Evolutionary conservation across 2,113 vertebrate species (phyloP).

Genomic region (Scopus umbretta): DNA sequence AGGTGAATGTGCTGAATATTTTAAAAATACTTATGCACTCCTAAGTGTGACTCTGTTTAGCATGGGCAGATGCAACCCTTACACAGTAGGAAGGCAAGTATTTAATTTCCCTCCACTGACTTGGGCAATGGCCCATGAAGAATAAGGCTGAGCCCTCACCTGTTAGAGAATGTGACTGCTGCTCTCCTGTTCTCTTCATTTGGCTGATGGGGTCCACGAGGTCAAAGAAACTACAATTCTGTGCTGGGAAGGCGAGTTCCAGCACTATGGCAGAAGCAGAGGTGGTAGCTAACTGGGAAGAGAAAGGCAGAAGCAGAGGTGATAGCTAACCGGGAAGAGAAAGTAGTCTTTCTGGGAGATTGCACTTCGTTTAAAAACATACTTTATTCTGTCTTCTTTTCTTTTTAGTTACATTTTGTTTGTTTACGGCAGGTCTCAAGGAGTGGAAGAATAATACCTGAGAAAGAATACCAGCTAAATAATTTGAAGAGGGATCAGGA

Average conservation of each 20-base stretch:
- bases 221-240: neutral
- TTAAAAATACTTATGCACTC: neutral
- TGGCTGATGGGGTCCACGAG: neutral
- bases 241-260: neutral
- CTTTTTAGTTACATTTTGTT: neutral
- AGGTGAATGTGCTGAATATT: neutral
- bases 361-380: neutral
- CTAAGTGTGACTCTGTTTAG: no score
- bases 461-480: conserved; percentile 86
- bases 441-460: conserved; percentile 88
- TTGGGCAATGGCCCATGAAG: neutral
- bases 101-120: neutral
- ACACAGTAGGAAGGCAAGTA: neutral
- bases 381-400: neutral
- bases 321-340: neutral
- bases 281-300: neutral
- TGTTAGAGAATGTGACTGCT: neutral
- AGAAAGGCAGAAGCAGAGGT: neutral
- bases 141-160: neutral
- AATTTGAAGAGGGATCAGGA: conserved; percentile 81
- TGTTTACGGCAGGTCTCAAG: conserved; percentile 80
- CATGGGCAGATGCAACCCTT: neutral
- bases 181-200: neutral
- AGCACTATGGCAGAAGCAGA: neutral
- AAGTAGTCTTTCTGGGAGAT: neutral